Evolutionary conservation across 2,888 invertebrate genomes (phyloP).

Genomic region (Congeria kusceri): DNA sequence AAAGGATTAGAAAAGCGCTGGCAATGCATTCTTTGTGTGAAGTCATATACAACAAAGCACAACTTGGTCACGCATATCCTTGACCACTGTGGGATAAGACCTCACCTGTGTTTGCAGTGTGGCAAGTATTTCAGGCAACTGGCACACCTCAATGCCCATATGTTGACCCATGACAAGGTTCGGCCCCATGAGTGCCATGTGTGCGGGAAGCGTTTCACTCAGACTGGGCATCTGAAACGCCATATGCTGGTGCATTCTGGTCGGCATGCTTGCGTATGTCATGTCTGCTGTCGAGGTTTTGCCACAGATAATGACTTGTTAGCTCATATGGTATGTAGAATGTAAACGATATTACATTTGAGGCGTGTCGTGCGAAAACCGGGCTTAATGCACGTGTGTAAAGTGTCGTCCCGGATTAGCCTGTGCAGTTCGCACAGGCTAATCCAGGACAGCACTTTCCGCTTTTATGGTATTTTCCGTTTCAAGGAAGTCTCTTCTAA

Average conservation of each 20-base stretch:
- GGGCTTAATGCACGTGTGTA: too few species aligned
- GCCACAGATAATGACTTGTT: slow-evolving; percentile 82
- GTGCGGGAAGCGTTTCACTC: slow-evolving; percentile 84
- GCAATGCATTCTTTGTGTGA: slow-evolving; percentile 83
- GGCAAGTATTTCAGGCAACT: slow-evolving; percentile 84
- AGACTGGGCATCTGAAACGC: slow-evolving; percentile 84
- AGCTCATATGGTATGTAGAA: slow-evolving; percentile 70
- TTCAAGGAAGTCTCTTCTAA: too few species aligned
- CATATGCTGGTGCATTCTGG: slow-evolving; percentile 83
- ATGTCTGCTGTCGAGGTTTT: slow-evolving; percentile 82
- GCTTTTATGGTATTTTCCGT: too few species aligned
- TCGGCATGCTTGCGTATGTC: slow-evolving; percentile 79
- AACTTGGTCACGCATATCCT: slow-evolving; percentile 84
- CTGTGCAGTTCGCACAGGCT: too few species aligned
- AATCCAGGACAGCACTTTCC: too few species aligned
- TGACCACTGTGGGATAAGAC: slow-evolving; percentile 84
- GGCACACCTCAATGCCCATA: slow-evolving; percentile 85
- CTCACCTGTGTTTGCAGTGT: slow-evolving; percentile 84
- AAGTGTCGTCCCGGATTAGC: too few species aligned
- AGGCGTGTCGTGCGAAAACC: too few species aligned
- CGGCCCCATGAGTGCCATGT: slow-evolving; percentile 82
- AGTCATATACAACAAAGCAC: slow-evolving; percentile 85
- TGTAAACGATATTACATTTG: too few species aligned
- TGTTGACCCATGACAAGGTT: slow-evolving; percentile 84
- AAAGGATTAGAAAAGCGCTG: slow-evolving; percentile 83